Percentiles rank a stretch among this genome's conserved stretches.
These are phyloP conservation scores for Cardiocondyla obscurior DNA, from an alignment of 1,140 invertebrate species.

Conservation along the genomic window DNA sequence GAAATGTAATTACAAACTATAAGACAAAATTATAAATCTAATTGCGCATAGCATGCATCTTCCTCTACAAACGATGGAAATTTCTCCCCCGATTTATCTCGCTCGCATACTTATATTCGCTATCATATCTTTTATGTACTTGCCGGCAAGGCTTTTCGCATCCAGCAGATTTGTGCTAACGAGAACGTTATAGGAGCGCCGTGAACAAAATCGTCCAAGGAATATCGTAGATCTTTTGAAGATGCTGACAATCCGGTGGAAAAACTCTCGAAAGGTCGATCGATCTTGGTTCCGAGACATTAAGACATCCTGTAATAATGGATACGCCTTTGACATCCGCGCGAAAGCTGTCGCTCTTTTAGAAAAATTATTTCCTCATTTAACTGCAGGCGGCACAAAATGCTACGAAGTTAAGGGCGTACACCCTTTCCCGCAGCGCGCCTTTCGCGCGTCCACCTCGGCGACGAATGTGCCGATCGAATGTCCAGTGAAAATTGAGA, in stretches of 20 bases:
- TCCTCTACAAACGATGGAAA: neutral
- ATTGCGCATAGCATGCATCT: neutral
- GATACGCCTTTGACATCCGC: neutral
- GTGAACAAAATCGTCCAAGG: neutral
- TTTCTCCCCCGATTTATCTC: neutral
- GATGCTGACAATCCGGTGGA: constrained; percentile 46
- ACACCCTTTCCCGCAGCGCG: constrained; percentile 62
- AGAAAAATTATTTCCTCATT: constrained; percentile 63
- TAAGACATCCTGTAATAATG: constrained; percentile 47
- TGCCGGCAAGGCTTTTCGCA: neutral
- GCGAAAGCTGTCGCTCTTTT: constrained; percentile 21
- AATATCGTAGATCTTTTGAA: constrained; percentile 55
- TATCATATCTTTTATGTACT: neutral
- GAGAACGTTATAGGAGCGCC: constrained; percentile 37
- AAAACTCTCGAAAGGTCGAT: constrained; percentile 62
- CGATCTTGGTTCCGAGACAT: constrained; percentile 70
- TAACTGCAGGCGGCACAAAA: neutral
- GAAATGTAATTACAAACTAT: neutral
- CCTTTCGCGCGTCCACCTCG: neutral
- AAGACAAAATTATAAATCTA: neutral
- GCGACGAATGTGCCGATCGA: constrained; percentile 47
- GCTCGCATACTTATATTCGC: neutral
- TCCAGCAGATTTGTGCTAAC: constrained; percentile 39
- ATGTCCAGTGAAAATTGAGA: constrained; percentile 58
- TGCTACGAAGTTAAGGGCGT: constrained; percentile 21